phyloP scores from a whole-genome alignment of 2,797 vertebrate species.

The Aldrovandia affinis region DNA sequence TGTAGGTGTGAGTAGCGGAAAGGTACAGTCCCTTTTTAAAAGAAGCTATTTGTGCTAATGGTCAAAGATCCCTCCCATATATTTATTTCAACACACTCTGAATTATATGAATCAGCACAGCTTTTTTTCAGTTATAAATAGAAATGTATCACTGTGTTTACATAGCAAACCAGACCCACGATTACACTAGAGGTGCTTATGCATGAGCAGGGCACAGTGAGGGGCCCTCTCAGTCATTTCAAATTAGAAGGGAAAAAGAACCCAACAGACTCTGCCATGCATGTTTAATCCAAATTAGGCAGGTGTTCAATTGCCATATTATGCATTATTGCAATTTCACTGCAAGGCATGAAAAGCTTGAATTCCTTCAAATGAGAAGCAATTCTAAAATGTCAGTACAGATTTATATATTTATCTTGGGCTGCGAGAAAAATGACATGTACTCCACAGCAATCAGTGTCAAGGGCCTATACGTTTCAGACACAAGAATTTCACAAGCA shows the following conservation, averaged over 20 bases:
- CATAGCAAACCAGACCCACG: background rate
- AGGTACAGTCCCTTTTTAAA: background rate
- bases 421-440: conserved; percentile 2
- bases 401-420: conserved; percentile 30
- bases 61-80: background rate
- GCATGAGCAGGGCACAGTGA: conserved; percentile 15
- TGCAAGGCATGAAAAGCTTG: conserved; percentile 49
- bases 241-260: conserved; percentile 43
- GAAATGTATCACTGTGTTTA: background rate
- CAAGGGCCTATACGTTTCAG: conserved; percentile 1
- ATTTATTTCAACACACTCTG: background rate
- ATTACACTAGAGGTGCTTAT: conserved; percentile 14
- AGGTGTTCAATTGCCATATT: conserved; percentile 58
- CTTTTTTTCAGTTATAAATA: background rate
- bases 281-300: conserved; percentile 68
- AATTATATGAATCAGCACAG: background rate
- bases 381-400: conserved; percentile 50
- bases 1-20: background rate
- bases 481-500: background rate
- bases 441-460: background rate
- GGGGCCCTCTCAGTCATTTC: conserved; percentile 29
- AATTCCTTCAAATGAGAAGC: conserved; percentile 42
- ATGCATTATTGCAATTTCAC: conserved; percentile 50
- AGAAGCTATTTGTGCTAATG: background rate
- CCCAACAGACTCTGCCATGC: conserved; percentile 56